Percentiles rank a stretch among this genome's conserved stretches.
These are phyloP conservation scores for Ceyx cyanopectus DNA, from an alignment of 2,113 vertebrate species.

Conservation along the genomic window DNA sequence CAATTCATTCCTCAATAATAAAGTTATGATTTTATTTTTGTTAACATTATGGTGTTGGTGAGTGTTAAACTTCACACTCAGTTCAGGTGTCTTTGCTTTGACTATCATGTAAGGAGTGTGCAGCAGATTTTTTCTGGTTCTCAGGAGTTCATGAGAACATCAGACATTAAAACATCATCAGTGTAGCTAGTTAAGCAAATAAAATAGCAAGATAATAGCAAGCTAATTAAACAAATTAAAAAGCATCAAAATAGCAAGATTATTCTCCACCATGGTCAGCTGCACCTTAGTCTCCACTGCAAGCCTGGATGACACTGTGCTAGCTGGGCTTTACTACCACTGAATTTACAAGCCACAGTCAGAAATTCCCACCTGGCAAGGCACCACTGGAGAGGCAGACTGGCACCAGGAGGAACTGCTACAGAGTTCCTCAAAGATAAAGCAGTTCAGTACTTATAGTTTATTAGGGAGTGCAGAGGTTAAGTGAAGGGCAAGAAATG, in stretches of 20 bases:
- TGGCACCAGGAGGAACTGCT: neutral
- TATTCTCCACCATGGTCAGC: neutral
- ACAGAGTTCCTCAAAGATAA: neutral
- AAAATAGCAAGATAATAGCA: neutral
- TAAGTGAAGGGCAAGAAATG: neutral
- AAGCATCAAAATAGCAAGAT: neutral
- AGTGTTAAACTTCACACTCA: neutral
- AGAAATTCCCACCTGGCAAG: neutral
- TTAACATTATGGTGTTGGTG: neutral
- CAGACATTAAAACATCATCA: neutral
- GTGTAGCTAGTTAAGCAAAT: neutral
- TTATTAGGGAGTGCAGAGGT: neutral
- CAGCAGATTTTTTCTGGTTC: neutral
- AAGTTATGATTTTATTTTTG: neutral
- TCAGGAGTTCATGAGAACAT: neutral
- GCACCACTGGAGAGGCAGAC: neutral
- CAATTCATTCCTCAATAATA: neutral
- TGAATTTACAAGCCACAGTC: neutral
- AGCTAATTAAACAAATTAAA: too few species aligned
- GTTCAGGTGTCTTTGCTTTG: neutral
- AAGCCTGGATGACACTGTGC: neutral
- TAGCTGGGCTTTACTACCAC: neutral
- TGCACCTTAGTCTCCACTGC: neutral
- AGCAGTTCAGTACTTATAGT: neutral
- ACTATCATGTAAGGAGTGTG: neutral